Percentiles rank a stretch among this genome's conserved stretches.
These are phyloP conservation scores for Coccyzus lansbergi DNA, from an alignment of 2,797 vertebrate species.

Conservation along the genomic window DNA sequence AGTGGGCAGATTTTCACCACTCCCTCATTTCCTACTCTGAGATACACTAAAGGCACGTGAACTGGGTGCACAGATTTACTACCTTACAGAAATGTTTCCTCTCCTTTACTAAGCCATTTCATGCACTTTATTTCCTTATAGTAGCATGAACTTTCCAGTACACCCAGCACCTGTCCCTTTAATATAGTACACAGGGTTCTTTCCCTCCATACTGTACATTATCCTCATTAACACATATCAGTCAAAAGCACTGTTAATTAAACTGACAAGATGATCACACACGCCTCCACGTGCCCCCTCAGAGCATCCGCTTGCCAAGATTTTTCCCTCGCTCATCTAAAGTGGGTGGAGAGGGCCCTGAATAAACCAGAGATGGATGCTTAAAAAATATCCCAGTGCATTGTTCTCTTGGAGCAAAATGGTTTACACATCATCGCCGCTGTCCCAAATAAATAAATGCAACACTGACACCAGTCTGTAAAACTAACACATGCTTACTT, in stretches of 20 bases:
- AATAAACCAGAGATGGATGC: conserved; percentile 61
- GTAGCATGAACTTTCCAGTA: conserved; percentile 63
- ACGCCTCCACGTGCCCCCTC: conserved; percentile 61
- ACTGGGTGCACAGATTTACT: neutral
- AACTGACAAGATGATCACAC: conserved; percentile 64
- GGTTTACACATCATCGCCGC: conserved; percentile 45
- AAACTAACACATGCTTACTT: conserved; percentile 68
- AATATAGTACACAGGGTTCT: conserved; percentile 65
- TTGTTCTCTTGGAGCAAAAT: conserved; percentile 54
- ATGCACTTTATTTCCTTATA: conserved; percentile 18
- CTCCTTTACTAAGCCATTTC: neutral
- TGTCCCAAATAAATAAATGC: conserved; percentile 60
- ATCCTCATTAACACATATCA: conserved; percentile 75
- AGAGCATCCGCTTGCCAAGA: conserved; percentile 55
- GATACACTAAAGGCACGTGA: neutral
- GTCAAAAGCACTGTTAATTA: conserved; percentile 69
- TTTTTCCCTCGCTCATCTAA: conserved; percentile 59
- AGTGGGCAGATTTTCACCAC: neutral
- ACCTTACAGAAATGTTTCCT: conserved; percentile 16
- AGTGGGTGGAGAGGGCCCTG: conserved; percentile 64
- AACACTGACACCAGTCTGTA: conserved; percentile 59
- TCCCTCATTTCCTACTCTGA: neutral
- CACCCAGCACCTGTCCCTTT: conserved; percentile 72
- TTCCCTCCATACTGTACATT: conserved; percentile 70
- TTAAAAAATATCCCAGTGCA: conserved; percentile 17